A percentile compares a stretch with the other conserved stretches of the same genome.
phyloP scores from a whole-genome alignment of 92 coral and sea anemone species.

The Meandrina meandrites region DNA sequence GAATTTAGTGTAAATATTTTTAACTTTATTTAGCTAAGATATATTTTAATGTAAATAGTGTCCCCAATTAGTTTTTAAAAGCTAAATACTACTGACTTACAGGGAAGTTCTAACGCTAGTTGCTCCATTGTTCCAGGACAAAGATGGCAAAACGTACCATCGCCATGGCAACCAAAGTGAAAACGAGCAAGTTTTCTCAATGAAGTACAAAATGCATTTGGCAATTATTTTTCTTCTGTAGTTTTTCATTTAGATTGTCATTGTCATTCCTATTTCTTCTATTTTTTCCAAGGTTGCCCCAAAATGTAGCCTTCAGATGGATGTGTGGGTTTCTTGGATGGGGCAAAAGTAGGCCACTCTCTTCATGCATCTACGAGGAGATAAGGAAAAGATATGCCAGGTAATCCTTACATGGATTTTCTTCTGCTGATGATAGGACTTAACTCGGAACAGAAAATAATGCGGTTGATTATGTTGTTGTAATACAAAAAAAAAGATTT shows the following conservation, averaged over 20 bases:
- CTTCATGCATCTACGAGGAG: conserved; percentile 18
- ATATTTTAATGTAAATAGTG: too few relatives aligned
- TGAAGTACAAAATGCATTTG: too few relatives aligned
- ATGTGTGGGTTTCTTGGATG: conserved; percentile 38
- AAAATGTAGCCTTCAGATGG: conserved; percentile 36
- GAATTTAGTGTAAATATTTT: too few relatives aligned
- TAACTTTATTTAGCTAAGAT: too few relatives aligned
- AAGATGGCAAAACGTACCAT: conserved; percentile 23
- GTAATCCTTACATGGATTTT: neutral
- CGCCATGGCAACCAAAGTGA: conserved; percentile 17
- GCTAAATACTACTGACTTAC: too few relatives aligned
- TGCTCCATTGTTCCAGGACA: conserved; percentile 15
- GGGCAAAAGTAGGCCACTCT: conserved; percentile 30
- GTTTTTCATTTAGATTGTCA: too few relatives aligned
- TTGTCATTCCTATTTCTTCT: too few relatives aligned
- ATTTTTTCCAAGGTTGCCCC: neutral
- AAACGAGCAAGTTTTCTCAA: conserved; percentile 5
- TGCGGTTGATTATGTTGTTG: too few relatives aligned
- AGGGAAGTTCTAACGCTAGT: conserved; percentile 25
- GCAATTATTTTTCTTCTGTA: too few relatives aligned
- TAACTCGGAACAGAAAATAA: neutral
- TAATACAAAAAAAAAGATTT: neutral
- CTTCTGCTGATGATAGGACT: conserved; percentile 11
- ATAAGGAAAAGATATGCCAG: conserved; percentile 2
- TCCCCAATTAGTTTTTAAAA: too few relatives aligned